phyloP scores from a whole-genome alignment of 2,113 vertebrate species.

The Leptobrachium ailaonicum region DNA sequence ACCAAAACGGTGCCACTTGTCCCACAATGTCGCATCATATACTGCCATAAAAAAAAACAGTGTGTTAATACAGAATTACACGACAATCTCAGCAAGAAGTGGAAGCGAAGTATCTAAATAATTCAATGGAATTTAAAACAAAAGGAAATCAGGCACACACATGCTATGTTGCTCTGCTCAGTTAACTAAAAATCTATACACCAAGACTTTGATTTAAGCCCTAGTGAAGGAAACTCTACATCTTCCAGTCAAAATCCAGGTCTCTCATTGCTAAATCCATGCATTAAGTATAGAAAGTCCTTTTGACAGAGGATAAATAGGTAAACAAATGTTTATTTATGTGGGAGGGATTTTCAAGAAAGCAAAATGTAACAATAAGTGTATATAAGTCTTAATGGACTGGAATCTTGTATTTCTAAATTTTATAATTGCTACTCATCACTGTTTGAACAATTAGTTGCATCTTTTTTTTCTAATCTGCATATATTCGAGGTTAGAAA shows the following conservation, averaged over 20 bases:
- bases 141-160: not conserved
- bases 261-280: not conserved
- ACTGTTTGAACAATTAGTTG: too few species aligned
- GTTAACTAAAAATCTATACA: slow-evolving; percentile 1
- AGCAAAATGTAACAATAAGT: too few species aligned
- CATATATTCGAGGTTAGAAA: too few species aligned
- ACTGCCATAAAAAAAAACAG: not conserved
- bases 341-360: too few species aligned
- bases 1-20: too few species aligned
- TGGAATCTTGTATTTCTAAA: too few species aligned
- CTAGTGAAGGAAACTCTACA: not conserved
- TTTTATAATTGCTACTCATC: too few species aligned
- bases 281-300: not conserved
- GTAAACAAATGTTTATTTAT: not conserved
- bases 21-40: too few species aligned
- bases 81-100: not conserved
- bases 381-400: too few species aligned
- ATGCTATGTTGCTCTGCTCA: not conserved
- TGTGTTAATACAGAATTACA: not conserved
- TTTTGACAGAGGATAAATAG: not conserved
- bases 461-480: too few species aligned
- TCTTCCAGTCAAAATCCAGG: not conserved
- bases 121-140: not conserved
- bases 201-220: not conserved
- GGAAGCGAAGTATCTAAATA: not conserved